These are phyloP conservation scores for Rotaria sp. DNA, from an alignment of 2,888 invertebrate species.

Conservation along the genomic window DNA sequence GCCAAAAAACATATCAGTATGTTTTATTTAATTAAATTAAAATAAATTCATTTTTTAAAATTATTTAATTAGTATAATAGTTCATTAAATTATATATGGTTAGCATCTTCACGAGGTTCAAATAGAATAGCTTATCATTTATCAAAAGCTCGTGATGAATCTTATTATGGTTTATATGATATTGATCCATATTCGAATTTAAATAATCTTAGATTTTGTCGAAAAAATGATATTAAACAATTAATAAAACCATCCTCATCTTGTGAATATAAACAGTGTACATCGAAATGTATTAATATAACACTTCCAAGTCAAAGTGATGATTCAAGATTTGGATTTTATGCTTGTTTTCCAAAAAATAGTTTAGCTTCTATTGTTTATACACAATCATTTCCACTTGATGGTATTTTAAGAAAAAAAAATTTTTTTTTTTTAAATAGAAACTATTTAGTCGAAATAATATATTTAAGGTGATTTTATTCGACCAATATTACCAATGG, in stretches of 20 bases:
- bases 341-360: neutral
- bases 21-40: neutral
- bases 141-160: neutral
- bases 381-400: neutral
- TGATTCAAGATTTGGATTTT: slow-evolving; percentile 4
- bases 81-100: neutral
- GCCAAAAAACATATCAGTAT: neutral
- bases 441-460: neutral
- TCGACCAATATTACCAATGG: neutral
- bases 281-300: neutral
- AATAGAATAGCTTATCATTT: neutral
- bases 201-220: neutral
- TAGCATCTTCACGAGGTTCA: neutral
- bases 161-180: slow-evolving; percentile 4
- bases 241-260: neutral
- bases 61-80: neutral
- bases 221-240: neutral
- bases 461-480: neutral
- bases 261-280: neutral
- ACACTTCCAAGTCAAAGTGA: neutral
- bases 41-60: neutral
- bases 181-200: neutral
- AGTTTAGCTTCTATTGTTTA: neutral
- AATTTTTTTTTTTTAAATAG: neutral
- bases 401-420: neutral